Conservation (phyloP, 2,113 vertebrate species). For the Caranx melampygus region DNA sequence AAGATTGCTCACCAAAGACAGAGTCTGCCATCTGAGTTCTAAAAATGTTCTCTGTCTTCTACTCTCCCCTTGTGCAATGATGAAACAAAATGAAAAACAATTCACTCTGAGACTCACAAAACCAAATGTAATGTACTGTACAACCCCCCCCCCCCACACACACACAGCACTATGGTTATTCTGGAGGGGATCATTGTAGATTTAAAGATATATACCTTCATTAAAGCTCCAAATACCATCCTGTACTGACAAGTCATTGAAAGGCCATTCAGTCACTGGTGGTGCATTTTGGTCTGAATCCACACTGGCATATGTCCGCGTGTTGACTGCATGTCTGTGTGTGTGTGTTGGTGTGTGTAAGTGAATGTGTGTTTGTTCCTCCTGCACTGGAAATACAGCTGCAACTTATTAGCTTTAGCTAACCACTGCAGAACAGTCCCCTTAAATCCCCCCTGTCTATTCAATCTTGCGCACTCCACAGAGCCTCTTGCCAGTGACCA, state of each 20-base stretch:
- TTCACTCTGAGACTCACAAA: constrained; percentile 52
- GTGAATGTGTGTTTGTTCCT: constrained; percentile 39
- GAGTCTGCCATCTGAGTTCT: constrained; percentile 64
- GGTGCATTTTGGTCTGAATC: constrained; percentile 42
- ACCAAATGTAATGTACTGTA: constrained; percentile 47
- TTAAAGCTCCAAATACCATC: constrained; percentile 44
- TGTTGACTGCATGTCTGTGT: constrained; percentile 19
- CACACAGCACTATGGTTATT: constrained; percentile 45
- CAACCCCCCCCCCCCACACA: neutral
- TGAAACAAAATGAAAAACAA: constrained; percentile 77
- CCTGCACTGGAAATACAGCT: constrained; percentile 68
- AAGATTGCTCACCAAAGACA: constrained; percentile 75
- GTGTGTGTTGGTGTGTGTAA: neutral
- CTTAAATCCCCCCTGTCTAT: constrained; percentile 69
- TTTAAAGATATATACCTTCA: constrained; percentile 48
- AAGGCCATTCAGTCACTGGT: constrained; percentile 35
- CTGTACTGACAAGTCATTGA: constrained; percentile 54
- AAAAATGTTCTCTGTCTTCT: constrained; percentile 71
- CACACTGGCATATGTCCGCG: constrained; percentile 6
- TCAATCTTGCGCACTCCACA: constrained; percentile 64
- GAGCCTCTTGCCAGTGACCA: constrained; percentile 76
- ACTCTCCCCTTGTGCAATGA: constrained; percentile 67
- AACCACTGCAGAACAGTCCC: constrained; percentile 73
- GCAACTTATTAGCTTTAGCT: constrained; percentile 75
- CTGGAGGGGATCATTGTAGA: constrained; percentile 48